Base-by-base conservation (phyloP, 2,888 invertebrate species). In the Melitaea athalia region DNA sequence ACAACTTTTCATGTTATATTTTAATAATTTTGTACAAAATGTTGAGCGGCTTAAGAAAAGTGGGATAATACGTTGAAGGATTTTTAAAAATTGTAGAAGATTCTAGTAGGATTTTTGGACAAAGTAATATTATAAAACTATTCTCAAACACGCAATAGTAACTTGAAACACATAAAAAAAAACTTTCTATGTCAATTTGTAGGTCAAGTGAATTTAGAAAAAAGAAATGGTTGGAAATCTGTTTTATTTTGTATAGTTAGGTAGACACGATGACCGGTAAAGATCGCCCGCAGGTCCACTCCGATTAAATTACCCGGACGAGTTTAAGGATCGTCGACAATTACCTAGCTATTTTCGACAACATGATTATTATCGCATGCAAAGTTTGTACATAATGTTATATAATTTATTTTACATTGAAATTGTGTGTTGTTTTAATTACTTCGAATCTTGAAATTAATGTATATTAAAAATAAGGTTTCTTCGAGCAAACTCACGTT, bases 301-400 rank as follows among this genome's bases (percentile, higher is more conserved):
- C 69, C 78, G 80, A 86, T 83, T 74, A 79, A 76, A 85, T 89
- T 87, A 87, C 69, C 70, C 65, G 64, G 85, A 87, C 78, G 76
- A 83, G 77, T 80, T 87, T 86, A 81, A 76, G 69, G 67, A 72
- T 73, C 74, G 72, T 75, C 76, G 79, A 76, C 75, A 76, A 83
- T 84, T 83, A 82, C 76, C 74, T 78, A 74, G 72, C 76, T 74
- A 78, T 81, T 79, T 80, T 79, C 69, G 74, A 75, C 72, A 75
- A 74, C 59, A 70, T 53, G 63, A 76, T 78, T 73, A 38, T 49
- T 55, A 42, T 42, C 8, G 24, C 15, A 62, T 49, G 61, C 55
- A 59, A 60, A 66, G 53, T 61, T 66, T 66, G 17, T 55, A 55
- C 31, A 8, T 8, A 17, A 5, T 8, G 14, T 55, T 7, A 55